phyloP scores from a whole-genome alignment of 2,113 vertebrate species.

The Paedocypris sp. region DNA sequence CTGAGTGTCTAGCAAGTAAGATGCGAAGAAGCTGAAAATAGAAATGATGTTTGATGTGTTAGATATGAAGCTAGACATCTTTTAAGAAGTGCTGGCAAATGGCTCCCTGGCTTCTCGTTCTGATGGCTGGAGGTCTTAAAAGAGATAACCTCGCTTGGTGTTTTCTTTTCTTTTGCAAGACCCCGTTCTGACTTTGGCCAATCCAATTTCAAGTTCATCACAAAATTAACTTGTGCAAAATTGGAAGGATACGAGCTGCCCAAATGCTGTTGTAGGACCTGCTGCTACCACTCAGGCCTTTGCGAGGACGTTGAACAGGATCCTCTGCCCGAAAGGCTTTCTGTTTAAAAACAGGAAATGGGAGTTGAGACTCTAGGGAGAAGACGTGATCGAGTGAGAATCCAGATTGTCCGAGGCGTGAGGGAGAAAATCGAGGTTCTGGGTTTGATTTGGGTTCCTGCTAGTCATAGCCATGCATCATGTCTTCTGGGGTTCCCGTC shows the following conservation, averaged over 20 bases:
- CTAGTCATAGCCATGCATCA: constrained; percentile 19
- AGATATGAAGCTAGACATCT: not conserved
- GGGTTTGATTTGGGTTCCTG: not conserved
- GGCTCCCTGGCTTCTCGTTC: not conserved
- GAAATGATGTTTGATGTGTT: too few species aligned
- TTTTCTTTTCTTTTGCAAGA: not conserved
- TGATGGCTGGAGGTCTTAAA: not conserved
- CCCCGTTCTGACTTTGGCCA: too few species aligned
- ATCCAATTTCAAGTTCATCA: too few species aligned
- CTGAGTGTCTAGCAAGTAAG: too few species aligned
- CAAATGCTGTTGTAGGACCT: constrained; percentile 34
- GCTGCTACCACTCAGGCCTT: constrained; percentile 29
- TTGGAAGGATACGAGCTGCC: not conserved
- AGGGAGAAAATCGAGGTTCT: not conserved
- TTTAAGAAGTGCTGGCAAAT: not conserved
- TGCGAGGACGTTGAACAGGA: constrained; percentile 28
- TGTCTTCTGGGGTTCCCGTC: constrained; percentile 14
- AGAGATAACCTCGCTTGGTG: not conserved
- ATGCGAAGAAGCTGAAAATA: too few species aligned
- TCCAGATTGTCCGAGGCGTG: constrained; percentile 35
- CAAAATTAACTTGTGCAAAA: too few species aligned
- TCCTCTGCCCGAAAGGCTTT: constrained; percentile 25
- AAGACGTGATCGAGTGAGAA: constrained; percentile 44
- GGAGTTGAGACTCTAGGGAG: constrained; percentile 43
- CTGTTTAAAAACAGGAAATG: constrained; percentile 55